Evolutionary conservation across 2,888 invertebrate genomes (phyloP).

Genomic region (Xanthorhoe designata): DNA sequence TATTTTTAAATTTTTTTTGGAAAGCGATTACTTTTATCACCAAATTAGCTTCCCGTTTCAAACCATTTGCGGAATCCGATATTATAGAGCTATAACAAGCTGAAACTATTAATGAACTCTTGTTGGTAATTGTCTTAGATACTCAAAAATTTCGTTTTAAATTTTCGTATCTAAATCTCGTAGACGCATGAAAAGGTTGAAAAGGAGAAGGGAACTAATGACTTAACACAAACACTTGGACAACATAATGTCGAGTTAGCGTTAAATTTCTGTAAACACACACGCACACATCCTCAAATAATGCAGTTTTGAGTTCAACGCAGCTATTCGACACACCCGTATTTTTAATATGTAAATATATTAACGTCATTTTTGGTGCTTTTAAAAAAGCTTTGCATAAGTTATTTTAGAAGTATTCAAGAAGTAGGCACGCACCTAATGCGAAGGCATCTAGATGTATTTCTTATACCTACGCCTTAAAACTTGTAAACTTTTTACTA

Average conservation of each 20-base stretch:
- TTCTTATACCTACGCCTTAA: neutral
- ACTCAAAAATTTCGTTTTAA: neutral
- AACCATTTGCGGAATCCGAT: too few species aligned
- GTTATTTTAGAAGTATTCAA: neutral
- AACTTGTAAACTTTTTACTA: constrained; percentile 4
- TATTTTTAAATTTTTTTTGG: too few species aligned
- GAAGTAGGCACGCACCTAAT: neutral
- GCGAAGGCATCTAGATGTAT: neutral
- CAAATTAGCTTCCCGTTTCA: too few species aligned
- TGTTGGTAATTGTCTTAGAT: neutral
- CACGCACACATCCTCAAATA: constrained; percentile 42
- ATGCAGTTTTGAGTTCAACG: constrained; percentile 52
- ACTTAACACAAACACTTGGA: constrained; percentile 63
- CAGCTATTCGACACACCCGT: constrained; percentile 9
- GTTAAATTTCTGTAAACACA: constrained; percentile 63
- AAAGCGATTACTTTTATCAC: too few species aligned
- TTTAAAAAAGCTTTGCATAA: neutral
- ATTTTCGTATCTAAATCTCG: constrained; percentile 32
- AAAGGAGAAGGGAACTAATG: constrained; percentile 61
- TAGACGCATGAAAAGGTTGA: constrained; percentile 49
- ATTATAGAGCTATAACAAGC: too few species aligned
- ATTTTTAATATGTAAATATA: neutral
- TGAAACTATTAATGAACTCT: too few species aligned
- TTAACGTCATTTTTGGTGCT: neutral
- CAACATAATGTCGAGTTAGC: constrained; percentile 63